Percentiles rank a stretch among this genome's conserved stretches.
Conservation (phyloP, 2,797 vertebrate species). For the Halcyon badia region DNA sequence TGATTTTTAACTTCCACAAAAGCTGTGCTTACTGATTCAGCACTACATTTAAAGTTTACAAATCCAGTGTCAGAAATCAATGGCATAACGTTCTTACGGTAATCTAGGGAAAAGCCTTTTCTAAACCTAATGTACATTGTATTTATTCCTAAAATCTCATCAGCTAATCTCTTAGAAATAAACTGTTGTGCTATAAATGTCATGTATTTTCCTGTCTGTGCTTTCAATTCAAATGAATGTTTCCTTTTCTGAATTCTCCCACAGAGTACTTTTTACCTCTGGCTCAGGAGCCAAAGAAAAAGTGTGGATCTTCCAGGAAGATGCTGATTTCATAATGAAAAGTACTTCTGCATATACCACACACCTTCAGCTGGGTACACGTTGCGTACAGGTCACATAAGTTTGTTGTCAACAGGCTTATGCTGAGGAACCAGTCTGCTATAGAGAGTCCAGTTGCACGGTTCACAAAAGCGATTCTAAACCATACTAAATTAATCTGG, state of each 20-base stretch:
- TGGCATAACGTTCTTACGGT: slow-evolving; percentile 67
- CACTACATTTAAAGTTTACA: slow-evolving; percentile 65
- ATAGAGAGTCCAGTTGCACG: neutral
- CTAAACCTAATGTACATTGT: slow-evolving; percentile 57
- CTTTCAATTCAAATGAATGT: slow-evolving; percentile 36
- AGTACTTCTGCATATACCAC: neutral
- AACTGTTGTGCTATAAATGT: slow-evolving; percentile 57
- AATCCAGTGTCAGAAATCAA: slow-evolving; percentile 71
- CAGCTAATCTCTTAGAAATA: slow-evolving; percentile 72
- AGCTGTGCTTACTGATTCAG: slow-evolving; percentile 51
- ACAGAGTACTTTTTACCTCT: neutral
- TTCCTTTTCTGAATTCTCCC: slow-evolving; percentile 52
- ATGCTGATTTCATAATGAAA: neutral
- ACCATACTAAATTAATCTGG: neutral
- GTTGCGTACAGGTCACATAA: neutral
- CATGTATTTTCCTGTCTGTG: slow-evolving; percentile 48
- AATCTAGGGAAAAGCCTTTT: slow-evolving; percentile 67
- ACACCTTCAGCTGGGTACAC: neutral
- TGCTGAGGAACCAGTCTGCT: neutral
- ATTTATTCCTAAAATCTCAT: slow-evolving; percentile 73
- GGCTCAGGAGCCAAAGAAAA: slow-evolving; percentile 5
- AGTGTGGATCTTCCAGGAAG: neutral
- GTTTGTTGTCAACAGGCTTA: neutral
- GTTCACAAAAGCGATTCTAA: neutral
- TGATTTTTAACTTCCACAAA: slow-evolving; percentile 16